Evolutionary conservation across 1,140 invertebrate species (phyloP).

Genomic region (Chrysoperla carnea): DNA sequence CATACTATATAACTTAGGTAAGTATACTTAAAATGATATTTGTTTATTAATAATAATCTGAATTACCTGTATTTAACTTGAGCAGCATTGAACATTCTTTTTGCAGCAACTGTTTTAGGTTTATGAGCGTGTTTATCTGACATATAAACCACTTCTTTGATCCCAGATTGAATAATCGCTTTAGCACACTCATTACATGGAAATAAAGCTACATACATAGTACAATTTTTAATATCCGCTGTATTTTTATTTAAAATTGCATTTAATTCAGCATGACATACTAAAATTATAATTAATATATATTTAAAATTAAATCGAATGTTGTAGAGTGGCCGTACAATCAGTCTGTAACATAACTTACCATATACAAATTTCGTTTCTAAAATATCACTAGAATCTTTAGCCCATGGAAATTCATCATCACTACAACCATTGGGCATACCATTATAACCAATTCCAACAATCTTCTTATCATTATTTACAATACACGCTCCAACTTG

Average conservation of each 20-base stretch:
- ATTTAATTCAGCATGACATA: constrained; percentile 95
- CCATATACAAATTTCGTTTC: constrained; percentile 75
- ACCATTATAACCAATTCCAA: constrained; percentile 92
- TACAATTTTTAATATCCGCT: constrained; percentile 55
- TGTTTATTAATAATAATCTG: too few relatives aligned
- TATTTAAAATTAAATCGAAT: too few relatives aligned
- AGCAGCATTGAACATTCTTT: constrained; percentile 61
- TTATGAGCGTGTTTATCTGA: constrained; percentile 63
- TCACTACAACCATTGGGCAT: constrained; percentile 81
- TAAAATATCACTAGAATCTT: constrained; percentile 30
- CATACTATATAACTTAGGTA: too few relatives aligned
- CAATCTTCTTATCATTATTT: constrained; percentile 73
- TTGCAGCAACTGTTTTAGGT: constrained; percentile 47
- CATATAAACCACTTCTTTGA: constrained; percentile 61
- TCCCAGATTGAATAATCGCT: constrained; percentile 90
- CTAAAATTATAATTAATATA: constrained; percentile 34
- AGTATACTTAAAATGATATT: too few relatives aligned
- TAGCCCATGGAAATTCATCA: constrained; percentile 77
- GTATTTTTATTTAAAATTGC: constrained; percentile 86
- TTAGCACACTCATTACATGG: constrained; percentile 97
- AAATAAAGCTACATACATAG: constrained; percentile 75
- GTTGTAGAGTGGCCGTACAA: too few relatives aligned
- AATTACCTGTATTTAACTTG: constrained; percentile 42
- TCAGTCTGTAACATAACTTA: too few relatives aligned
- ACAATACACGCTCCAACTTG: constrained; percentile 92